Evolutionary conservation across 2,888 invertebrate genomes (phyloP), one percentile per base, ranked within the genome.

Genomic region (Drosophila monieri): DNA sequence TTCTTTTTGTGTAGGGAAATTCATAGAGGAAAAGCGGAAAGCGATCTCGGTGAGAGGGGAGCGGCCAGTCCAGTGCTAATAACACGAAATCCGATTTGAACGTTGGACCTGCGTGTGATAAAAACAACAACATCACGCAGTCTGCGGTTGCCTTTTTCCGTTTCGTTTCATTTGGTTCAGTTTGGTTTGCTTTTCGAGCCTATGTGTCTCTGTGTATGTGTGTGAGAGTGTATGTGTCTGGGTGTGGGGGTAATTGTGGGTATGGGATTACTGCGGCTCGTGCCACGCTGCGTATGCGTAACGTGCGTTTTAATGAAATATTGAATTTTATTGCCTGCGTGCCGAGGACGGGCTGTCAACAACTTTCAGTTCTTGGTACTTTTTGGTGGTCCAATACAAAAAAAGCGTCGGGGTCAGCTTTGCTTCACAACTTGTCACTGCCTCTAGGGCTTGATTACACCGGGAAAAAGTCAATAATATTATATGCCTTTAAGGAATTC

Each of bases 271-370:
- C 43, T 14, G 32, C 15, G 43, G 43, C 54, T 44, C 30, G 54
- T 64, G 67, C 67, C 71, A 88, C 86, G 88, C 86, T 71, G 88
- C 83, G 87, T 88, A 86, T 87, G 85, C 85, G 87, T 87, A 84
- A 77, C 79, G 76, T 77, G 85, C 85, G 81, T 78, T 89, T 89
- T 88, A 89, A 89, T 89, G 87, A 89, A 88, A 89, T 89, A 89
- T 89, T 88, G 88, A 89, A 89, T 89, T 88, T 88, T 89, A 88
- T 88, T 89, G 89, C 85, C 88, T 89, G 89, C 88, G 88, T 88
- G 89, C 85, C 66, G 67, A 66, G 67, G 44, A 66, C 67, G 67
- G 67, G 55, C 88, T 89, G 88, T 89, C 89, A 88, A 87, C 89
- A 85, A 88, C 88, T 89, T 70, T 77, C 49, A 43, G 48, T 39